phyloP scores from a whole-genome alignment of 2,888 invertebrate species.

The Caenorhabditis parvicauda region DNA sequence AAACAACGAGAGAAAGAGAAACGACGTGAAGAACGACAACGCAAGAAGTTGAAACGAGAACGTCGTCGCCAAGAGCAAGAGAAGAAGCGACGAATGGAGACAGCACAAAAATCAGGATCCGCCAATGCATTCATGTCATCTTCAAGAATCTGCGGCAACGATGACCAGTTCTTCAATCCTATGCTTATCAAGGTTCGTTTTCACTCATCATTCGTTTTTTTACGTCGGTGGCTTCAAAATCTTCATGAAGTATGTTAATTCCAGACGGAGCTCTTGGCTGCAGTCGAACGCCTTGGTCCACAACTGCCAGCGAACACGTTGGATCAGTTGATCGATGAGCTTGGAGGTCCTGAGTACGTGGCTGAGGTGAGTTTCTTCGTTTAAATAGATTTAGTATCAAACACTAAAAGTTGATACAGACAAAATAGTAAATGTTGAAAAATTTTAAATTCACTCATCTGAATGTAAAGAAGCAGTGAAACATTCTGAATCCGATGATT shows the following conservation, averaged over 20 bases:
- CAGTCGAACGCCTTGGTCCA: conserved; percentile 82
- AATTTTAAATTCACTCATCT: no score
- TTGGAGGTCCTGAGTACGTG: conserved; percentile 94
- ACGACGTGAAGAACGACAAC: conserved; percentile 67
- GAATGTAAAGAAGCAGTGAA: no score
- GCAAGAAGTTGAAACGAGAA: conserved; percentile 29
- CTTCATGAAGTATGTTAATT: no score
- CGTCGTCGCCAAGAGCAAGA: conserved; percentile 63
- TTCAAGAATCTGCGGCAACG: conserved; percentile 39
- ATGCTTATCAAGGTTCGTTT: conserved; percentile 40
- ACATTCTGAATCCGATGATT: no score
- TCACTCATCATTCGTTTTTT: neutral
- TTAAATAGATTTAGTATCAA: no score
- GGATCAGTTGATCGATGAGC: conserved; percentile 94
- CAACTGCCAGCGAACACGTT: conserved; percentile 91
- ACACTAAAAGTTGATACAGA: no score
- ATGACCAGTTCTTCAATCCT: conserved; percentile 37
- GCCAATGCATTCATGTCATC: conserved; percentile 53
- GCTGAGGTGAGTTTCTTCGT: conserved; percentile 73
- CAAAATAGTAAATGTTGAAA: no score
- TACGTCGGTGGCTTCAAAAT: neutral
- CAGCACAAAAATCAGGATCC: conserved; percentile 34
- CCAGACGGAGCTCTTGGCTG: conserved; percentile 84
- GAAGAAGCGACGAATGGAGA: conserved; percentile 68
- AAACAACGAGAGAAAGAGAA: conserved; percentile 69